Conservation (phyloP, 2,113 vertebrate species). For the Thamnophis sirtalis region DNA sequence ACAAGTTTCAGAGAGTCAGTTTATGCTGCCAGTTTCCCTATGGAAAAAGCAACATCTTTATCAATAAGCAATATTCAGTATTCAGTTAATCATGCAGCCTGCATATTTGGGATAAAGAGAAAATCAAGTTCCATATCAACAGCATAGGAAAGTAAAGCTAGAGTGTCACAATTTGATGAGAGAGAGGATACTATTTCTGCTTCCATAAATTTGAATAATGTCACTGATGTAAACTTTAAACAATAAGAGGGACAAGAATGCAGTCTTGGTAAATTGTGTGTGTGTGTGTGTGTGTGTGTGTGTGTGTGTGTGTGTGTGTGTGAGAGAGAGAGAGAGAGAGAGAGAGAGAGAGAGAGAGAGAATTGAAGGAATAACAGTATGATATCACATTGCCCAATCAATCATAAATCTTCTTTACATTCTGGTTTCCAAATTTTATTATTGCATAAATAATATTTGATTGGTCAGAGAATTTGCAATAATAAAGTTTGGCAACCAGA, state of each 20-base stretch:
- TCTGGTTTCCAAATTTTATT: no score
- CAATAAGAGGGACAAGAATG: background rate
- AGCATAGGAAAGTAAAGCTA: background rate
- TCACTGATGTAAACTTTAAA: background rate
- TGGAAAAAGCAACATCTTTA: background rate
- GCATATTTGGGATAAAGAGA: background rate
- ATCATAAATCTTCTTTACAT: background rate
- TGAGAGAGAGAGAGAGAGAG: no score
- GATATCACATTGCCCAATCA: background rate
- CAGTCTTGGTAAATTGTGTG: background rate
- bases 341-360: no score
- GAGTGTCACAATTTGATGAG: background rate
- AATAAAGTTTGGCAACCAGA: background rate
- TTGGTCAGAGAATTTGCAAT: background rate
- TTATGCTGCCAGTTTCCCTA: background rate
- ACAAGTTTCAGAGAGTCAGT: background rate
- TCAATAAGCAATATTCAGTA: background rate
- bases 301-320: no score
- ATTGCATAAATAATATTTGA: background rate
- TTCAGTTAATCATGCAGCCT: background rate
- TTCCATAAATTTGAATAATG: background rate
- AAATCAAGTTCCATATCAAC: background rate
- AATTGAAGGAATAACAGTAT: background rate
- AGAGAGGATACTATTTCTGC: background rate
- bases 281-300: no score